Evolutionary conservation across 2,888 invertebrate species (phyloP), one percentile per base, ranked within the genome.

Genomic region (Synanthedon myopaeformis): DNA sequence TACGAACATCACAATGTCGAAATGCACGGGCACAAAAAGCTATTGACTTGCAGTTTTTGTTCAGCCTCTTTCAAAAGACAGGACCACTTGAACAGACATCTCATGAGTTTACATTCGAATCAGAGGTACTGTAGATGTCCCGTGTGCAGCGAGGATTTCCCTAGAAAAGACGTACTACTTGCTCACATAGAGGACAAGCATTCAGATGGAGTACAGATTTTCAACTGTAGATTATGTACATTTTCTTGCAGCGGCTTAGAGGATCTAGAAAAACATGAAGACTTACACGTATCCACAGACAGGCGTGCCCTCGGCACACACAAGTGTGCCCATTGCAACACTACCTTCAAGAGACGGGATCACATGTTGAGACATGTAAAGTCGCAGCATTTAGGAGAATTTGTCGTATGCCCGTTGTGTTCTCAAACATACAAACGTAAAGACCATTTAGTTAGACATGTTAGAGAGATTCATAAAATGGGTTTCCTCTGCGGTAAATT

Each of bases 281-380:
- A 56, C 0, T 55, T 53, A 0, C 80, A 79, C 17, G 12, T 62
- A 0, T 23, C 61, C 1, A 56, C 60, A 0, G 69, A 70, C 0
- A 61, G 70, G 4, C 35, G 5, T 23, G 23, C 4, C 19, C 19
- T 23, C 4, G 4, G 4, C 19, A 23, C 3, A 23, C 78, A 79
- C 45, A 4, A 62, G 0, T 81, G 81, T 42, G 59, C 65, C 0
- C 69, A 74, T 4, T 81, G 81, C 53, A 57, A 67, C 0, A 63
- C 67, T 0, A 63, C 66, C 0, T 81, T 79, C 50, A 81, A 80
- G 42, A 56, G 81, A 0, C 56, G 71, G 6, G 81, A 81, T 52
- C 81, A 81, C 41, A 75, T 81, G 76, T 41, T 77, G 0, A 60
- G 81, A 3, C 81, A 81, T 53, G 57, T 76, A 0, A 78, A 76